Conservation (phyloP, 1,140 invertebrate species). For the Drosophila sechellia region DNA sequence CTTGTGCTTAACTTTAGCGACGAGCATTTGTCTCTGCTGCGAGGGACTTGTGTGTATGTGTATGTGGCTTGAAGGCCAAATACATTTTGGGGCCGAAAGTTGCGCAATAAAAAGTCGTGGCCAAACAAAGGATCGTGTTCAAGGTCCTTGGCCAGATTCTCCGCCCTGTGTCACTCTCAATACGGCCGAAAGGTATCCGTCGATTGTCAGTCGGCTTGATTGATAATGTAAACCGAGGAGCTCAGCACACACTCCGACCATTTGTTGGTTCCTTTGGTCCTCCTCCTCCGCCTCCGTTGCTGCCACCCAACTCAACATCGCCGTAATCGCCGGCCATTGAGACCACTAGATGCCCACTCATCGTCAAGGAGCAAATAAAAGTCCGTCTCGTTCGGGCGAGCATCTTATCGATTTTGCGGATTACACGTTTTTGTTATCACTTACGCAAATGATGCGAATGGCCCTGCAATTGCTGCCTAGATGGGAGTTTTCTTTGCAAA, state of each 20-base stretch:
- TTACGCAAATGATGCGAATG: constrained; percentile 48
- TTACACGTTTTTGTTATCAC: constrained; percentile 58
- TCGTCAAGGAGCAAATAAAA: constrained; percentile 45
- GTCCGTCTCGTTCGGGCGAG: constrained; percentile 31
- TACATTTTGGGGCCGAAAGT: constrained; percentile 17
- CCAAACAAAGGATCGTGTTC: constrained; percentile 73
- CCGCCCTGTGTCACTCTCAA: constrained; percentile 58
- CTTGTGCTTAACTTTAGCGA: constrained; percentile 60
- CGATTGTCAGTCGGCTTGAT: constrained; percentile 77
- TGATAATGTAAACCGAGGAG: constrained; percentile 79
- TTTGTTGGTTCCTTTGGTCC: neutral
- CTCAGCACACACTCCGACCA: constrained; percentile 17
- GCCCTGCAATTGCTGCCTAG: constrained; percentile 25
- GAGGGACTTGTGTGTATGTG: neutral
- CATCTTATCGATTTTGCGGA: constrained; percentile 68
- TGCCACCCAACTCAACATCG: constrained; percentile 24
- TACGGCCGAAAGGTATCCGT: constrained; percentile 60
- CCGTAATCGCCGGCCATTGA: constrained; percentile 62
- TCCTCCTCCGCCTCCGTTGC: neutral
- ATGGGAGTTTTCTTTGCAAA: constrained; percentile 2
- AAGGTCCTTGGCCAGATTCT: constrained; percentile 36
- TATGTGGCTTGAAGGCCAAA: constrained; percentile 51
- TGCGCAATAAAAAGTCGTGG: constrained; percentile 39
- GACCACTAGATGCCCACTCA: constrained; percentile 44
- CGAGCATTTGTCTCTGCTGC: constrained; percentile 53